These are phyloP conservation scores for Hesperophylax magnus DNA, from an alignment of 1,140 invertebrate genomes.

Conservation along the genomic window DNA sequence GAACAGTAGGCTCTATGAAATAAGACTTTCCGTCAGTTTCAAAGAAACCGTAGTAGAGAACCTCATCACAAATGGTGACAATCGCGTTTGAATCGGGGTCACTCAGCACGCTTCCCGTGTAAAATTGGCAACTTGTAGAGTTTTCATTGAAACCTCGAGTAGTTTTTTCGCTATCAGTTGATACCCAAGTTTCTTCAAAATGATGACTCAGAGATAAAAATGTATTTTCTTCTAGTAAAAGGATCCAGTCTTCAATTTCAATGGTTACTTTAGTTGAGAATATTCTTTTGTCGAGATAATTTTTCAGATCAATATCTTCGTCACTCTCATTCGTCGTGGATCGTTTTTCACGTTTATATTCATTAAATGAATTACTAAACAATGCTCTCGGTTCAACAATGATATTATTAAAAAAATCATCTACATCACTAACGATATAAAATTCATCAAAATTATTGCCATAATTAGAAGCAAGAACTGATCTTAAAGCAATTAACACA, in stretches of 20 bases:
- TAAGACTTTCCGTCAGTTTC: slow-evolving; percentile 60
- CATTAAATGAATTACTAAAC: background rate
- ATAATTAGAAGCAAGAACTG: background rate
- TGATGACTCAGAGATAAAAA: slow-evolving; percentile 43
- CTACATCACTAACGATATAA: slow-evolving; percentile 26
- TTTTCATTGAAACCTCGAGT: background rate
- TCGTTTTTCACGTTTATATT: slow-evolving; percentile 40
- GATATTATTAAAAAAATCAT: slow-evolving; percentile 46
- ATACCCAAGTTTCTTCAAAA: slow-evolving; percentile 52
- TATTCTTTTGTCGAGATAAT: slow-evolving; percentile 39
- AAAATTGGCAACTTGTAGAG: slow-evolving; percentile 48
- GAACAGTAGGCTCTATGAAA: slow-evolving; percentile 63
- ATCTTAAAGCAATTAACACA: background rate
- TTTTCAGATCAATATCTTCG: slow-evolving; percentile 5
- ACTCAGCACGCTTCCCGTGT: slow-evolving; percentile 47
- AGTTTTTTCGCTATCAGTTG: slow-evolving; percentile 20
- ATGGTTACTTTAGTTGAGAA: slow-evolving; percentile 34
- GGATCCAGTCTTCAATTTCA: slow-evolving; percentile 53
- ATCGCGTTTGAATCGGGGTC: slow-evolving; percentile 60
- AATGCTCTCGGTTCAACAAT: slow-evolving; percentile 45
- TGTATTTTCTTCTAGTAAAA: slow-evolving; percentile 50
- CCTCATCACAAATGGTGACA: slow-evolving; percentile 64
- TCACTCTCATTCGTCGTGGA: slow-evolving; percentile 12
- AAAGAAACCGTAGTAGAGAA: slow-evolving; percentile 65
- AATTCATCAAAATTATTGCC: slow-evolving; percentile 10